phyloP scores from a whole-genome alignment of 2,113 vertebrate species.

The Ptilorrhoa leucosticta region DNA sequence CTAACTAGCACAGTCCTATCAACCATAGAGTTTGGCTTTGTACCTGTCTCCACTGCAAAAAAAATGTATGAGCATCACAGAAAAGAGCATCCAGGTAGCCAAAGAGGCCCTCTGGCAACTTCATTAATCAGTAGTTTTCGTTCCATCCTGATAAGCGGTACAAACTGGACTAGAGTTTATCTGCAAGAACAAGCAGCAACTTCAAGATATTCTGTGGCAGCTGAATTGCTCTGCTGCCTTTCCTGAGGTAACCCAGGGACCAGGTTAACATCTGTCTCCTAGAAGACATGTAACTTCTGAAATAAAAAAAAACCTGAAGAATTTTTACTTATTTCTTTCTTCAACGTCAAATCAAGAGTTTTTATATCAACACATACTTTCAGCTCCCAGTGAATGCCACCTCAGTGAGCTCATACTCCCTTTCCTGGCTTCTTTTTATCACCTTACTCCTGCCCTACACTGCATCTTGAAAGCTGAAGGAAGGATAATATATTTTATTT shows the following conservation, averaged over 20 bases:
- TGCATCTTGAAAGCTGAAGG: neutral
- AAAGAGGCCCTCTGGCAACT: neutral
- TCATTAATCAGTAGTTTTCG: neutral
- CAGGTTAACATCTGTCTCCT: neutral
- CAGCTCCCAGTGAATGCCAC: neutral
- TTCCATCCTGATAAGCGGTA: neutral
- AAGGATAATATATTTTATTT: neutral
- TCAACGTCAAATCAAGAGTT: neutral
- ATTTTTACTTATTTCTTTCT: neutral
- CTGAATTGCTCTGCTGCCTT: neutral
- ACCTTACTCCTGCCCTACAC: neutral
- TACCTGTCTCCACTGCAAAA: neutral
- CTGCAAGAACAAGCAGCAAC: neutral
- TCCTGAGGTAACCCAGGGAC: neutral
- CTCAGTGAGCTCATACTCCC: neutral
- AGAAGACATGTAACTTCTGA: rapidly evolving
- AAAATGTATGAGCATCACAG: rapidly evolving
- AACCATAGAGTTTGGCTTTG: neutral
- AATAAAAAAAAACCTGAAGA: rapidly evolving
- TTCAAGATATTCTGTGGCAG: neutral
- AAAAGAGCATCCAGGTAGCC: neutral
- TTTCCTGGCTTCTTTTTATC: neutral
- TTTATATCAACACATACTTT: neutral
- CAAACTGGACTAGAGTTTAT: neutral
- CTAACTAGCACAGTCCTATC: neutral